These are phyloP conservation scores for Danio kyathit DNA, from an alignment of 2,797 vertebrate species.

Conservation along the genomic window DNA sequence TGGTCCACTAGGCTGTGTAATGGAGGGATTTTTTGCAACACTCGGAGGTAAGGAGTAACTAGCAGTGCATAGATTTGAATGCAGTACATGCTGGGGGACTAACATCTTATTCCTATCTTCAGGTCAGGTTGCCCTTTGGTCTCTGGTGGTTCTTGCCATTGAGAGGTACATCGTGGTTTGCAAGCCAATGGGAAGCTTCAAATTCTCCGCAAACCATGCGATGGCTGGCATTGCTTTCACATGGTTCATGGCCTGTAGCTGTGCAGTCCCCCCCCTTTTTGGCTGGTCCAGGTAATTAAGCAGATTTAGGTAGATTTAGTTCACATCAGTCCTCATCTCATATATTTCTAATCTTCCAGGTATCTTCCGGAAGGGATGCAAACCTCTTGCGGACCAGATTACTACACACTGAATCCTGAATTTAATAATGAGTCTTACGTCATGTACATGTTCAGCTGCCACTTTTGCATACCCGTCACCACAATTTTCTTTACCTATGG, in stretches of 20 bases:
- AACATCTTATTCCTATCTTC: background rate
- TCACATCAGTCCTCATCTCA: background rate
- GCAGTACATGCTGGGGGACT: background rate
- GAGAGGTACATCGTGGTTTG: constrained; percentile 81
- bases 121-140: constrained; percentile 74
- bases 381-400: constrained; percentile 82
- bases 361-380: constrained; percentile 85
- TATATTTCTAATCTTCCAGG: constrained; percentile 59
- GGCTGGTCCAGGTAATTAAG: constrained; percentile 82
- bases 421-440: constrained; percentile 85
- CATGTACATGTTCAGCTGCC: constrained; percentile 80
- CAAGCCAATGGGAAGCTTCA: constrained; percentile 87
- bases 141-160: constrained; percentile 75
- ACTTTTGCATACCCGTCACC: constrained; percentile 76
- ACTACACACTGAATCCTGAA: constrained; percentile 82
- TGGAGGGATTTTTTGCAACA: constrained; percentile 83
- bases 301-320: background rate
- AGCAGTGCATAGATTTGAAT: background rate
- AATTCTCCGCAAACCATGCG: constrained; percentile 74
- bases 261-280: constrained; percentile 77
- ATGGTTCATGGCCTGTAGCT: constrained; percentile 80
- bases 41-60: constrained; percentile 74
- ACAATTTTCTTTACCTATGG: constrained; percentile 84
- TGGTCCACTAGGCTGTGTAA: constrained; percentile 68
- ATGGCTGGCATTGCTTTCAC: constrained; percentile 76